Evolutionary conservation across 2,888 invertebrate species (phyloP), one percentile per base, ranked within the genome.

Genomic region (Ophioninae sp.): DNA sequence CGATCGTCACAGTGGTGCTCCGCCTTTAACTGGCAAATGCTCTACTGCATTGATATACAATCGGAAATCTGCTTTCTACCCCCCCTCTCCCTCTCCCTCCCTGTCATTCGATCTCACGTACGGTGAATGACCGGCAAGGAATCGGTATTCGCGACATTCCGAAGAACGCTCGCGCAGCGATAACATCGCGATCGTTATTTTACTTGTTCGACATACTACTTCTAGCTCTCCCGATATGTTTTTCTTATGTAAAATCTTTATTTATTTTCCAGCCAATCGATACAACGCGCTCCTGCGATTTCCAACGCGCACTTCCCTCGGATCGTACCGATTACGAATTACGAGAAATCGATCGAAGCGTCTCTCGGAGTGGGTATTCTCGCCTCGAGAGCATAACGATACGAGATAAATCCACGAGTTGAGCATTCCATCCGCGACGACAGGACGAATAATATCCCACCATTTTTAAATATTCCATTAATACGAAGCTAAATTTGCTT

Each of bases 91-190:
- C 17, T 71, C 44, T 0, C 44, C 13, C 44, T 44, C 44, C 10
- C 44, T 44, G 44, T 2, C 44, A 44, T 44, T 44, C 51, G 51
- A 51, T 51, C 51, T 10, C 51, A 17, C 20, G 10, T 59, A 65
- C 84, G 86, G 87, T 87, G 87, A 88, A 89, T 86, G 88, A 88
- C 88, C 89, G 84, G 73, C 59, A 82, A 83, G 83, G 87, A 87
- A 88, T 88, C 87, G 88, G 86, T 85, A 89, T 89, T 86, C 86
- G 86, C 88, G 86, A 87, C 88, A 89, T 89, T 89, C 88, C 87
- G 74, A 39, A 75, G 85, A 87, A 88, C 88, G 56, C 88, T 41
- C 67, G 51, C 51, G 17, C 13, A 51, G 67, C 51, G 86, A 86
- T 83, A 86, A 87, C 87, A 67, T 68, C 41, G 87, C 65, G 87